Conservation (phyloP, 2,113 vertebrate genomes). For the Psittacus erithacus region DNA sequence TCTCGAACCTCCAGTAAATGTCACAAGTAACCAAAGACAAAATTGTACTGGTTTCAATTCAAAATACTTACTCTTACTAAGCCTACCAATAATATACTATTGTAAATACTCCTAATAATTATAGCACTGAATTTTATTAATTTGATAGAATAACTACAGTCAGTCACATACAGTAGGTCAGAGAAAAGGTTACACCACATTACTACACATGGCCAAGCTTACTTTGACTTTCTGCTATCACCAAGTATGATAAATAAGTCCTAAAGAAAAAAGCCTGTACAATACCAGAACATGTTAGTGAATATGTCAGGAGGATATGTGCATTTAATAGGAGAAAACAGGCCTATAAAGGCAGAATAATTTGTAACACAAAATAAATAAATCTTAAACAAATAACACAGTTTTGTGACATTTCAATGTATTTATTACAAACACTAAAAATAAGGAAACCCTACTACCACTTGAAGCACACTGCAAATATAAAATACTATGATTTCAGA, state of each 20-base stretch:
- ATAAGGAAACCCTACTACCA: background rate
- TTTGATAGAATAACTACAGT: background rate
- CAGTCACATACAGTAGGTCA: background rate
- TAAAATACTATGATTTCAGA: background rate
- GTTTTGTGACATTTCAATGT: background rate
- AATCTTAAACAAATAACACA: background rate
- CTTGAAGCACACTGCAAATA: background rate
- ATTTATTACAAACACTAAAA: background rate
- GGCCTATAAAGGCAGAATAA: background rate
- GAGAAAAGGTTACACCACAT: background rate
- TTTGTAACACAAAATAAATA: background rate
- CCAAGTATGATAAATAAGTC: background rate
- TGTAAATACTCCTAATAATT: background rate
- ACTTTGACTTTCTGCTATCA: background rate
- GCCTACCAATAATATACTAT: background rate
- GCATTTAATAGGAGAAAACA: background rate
- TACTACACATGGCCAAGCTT: background rate
- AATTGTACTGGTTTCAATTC: background rate
- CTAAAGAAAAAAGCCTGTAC: background rate
- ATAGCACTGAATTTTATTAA: background rate
- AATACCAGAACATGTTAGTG: background rate
- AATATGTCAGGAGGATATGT: background rate
- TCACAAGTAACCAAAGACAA: background rate
- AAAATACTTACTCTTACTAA: background rate
- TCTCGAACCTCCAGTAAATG: background rate